Conservation (phyloP, 2,113 vertebrate genomes). For the Delphinapterus leucas region DNA sequence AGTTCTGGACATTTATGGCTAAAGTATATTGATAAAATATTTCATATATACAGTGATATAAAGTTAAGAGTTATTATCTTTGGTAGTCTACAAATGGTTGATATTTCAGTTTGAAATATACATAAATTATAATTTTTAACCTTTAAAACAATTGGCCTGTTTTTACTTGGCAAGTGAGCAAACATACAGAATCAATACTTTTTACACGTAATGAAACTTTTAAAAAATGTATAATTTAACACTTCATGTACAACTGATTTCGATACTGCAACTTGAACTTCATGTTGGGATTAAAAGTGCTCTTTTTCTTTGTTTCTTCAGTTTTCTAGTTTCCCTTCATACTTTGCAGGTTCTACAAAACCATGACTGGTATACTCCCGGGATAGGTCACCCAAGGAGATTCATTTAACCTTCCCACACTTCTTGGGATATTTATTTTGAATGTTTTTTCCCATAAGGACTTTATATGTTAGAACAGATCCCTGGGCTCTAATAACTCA, state of each 20-base stretch:
- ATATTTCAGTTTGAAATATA: background rate
- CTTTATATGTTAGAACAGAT: constrained; percentile 47
- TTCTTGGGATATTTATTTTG: constrained; percentile 50
- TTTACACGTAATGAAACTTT: background rate
- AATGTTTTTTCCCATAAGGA: constrained; percentile 38
- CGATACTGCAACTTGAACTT: background rate
- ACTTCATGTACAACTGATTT: background rate
- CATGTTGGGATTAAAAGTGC: background rate
- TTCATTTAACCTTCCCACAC: background rate
- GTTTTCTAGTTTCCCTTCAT: background rate
- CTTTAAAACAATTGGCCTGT: background rate
- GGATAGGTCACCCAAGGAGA: background rate
- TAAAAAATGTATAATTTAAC: background rate
- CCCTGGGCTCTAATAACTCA: background rate
- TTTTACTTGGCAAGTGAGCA: background rate
- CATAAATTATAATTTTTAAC: background rate
- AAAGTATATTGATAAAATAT: background rate
- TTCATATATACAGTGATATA: background rate
- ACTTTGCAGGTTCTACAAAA: background rate
- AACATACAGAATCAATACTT: background rate
- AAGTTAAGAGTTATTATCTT: background rate
- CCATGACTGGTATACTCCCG: background rate
- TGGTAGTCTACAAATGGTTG: background rate
- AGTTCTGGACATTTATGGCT: background rate
- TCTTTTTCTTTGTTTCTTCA: background rate